phyloP scores from a whole-genome alignment of 2,888 invertebrate genomes.

The Thymelicus acteon region DNA sequence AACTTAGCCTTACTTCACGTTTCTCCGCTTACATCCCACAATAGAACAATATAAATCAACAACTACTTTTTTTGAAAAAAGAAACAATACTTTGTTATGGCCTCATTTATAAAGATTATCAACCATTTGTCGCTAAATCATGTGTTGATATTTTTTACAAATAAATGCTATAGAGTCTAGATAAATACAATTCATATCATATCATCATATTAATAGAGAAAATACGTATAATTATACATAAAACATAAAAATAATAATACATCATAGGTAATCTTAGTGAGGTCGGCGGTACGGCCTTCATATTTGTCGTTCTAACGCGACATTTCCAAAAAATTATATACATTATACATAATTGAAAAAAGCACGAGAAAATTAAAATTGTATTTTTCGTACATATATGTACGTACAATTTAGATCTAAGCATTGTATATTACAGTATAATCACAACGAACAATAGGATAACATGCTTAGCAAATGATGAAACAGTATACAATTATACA shows the following conservation, averaged over 20 bases:
- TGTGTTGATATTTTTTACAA: too few relatives aligned
- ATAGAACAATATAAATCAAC: neutral
- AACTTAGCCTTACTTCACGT: neutral
- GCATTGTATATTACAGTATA: neutral
- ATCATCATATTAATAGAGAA: too few relatives aligned
- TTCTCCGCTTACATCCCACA: neutral
- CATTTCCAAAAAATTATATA: neutral
- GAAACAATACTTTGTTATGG: neutral
- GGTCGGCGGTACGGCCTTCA: neutral
- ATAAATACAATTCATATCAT: too few relatives aligned
- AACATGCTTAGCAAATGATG: conserved; percentile 1
- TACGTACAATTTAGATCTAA: conserved; percentile 12
- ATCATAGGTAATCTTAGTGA: too few relatives aligned
- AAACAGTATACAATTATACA: conserved; percentile 14
- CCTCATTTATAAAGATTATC: too few relatives aligned
- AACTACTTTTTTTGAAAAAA: neutral
- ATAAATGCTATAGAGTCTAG: too few relatives aligned
- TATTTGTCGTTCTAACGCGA: neutral
- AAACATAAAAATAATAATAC: too few relatives aligned
- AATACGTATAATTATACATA: too few relatives aligned
- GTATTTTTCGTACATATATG: conserved; percentile 1
- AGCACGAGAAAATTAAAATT: neutral
- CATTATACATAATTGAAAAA: too few relatives aligned
- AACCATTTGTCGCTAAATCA: too few relatives aligned
- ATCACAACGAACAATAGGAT: conserved; percentile 21